Evolutionary conservation across 1,140 invertebrate species (phyloP), one percentile per base, ranked within the genome.

Genomic region (Amyelois transitella): DNA sequence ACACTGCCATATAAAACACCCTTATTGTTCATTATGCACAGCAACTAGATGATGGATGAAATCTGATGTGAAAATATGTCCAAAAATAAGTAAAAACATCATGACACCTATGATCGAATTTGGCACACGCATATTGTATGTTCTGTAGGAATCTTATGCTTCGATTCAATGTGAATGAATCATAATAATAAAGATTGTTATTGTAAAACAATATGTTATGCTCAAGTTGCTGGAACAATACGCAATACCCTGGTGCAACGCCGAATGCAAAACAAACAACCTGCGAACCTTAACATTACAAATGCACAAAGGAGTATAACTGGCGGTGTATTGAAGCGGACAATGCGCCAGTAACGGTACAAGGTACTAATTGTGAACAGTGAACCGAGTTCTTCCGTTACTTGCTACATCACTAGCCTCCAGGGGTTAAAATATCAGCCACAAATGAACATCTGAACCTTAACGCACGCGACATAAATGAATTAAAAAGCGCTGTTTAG

Each of bases 271-370:
- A 68, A 72, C 71, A 76, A 80, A 78, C 66, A 78, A 71, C 51
- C 60, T 67, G 75, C 75, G 76, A 80, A 75, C 64, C 60, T 69
- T 65, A 60, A n/a, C 66, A 78, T 75, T 76, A 72, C 64, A 65
- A 69, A 62, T 68, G 60, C 64, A 82, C 78, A 83, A 79, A 81
- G 81, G 75, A 70, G 72, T 72, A 77, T 72, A 77, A 78, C 67
- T 67, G 64, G 66, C 64, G 51, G 63, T 71, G 76, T 77, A 79
- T 75, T 66, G 78, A 73, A 67, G 72, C 75, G 70, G 75, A 87
- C 84, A 85, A 87, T 83, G 84, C 60, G 68, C 55, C 62, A 60
- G 73, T 87, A 87, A 87, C 84, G 81, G 81, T 69, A 81, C 75
- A 58, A 71, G 73, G 66, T 64, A 77, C 81, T 85, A 87, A 87